A percentile compares a stretch with the other conserved stretches of the same genome.
These are phyloP conservation scores for Hemistola chrysoprasaria DNA, from an alignment of 2,888 invertebrate genomes.

Conservation along the genomic window DNA sequence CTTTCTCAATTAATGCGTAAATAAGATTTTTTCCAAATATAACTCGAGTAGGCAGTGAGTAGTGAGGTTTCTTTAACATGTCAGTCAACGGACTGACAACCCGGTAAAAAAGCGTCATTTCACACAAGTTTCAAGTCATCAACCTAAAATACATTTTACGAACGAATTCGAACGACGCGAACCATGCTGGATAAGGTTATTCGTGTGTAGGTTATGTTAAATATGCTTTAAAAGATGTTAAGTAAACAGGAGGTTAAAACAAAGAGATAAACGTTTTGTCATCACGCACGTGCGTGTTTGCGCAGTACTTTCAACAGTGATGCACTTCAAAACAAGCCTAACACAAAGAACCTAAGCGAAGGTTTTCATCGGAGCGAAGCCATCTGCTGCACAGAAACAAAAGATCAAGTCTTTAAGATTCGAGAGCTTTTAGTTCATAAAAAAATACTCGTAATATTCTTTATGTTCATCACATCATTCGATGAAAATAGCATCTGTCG, in stretches of 20 bases:
- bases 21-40: slow-evolving; percentile 49
- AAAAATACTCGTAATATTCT: slow-evolving; percentile 38
- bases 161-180: slow-evolving; percentile 15
- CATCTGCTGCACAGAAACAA: slow-evolving; percentile 32
- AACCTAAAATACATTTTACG: slow-evolving; percentile 36
- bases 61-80: slow-evolving; percentile 37
- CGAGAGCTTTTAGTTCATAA: slow-evolving; percentile 30
- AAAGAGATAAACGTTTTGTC: slow-evolving; percentile 58
- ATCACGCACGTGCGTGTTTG: slow-evolving; percentile 63
- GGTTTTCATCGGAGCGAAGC: slow-evolving; percentile 18
- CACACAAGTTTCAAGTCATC: slow-evolving; percentile 39
- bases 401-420: slow-evolving; percentile 33
- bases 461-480: slow-evolving; percentile 33
- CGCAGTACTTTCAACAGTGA: slow-evolving; percentile 38
- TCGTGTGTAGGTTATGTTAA: slow-evolving; percentile 6
- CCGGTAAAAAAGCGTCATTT: slow-evolving; percentile 46
- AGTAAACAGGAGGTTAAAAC: slow-evolving; percentile 50
- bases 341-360: slow-evolving; percentile 22
- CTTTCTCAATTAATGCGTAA: slow-evolving; percentile 41
- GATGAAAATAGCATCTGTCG: slow-evolving; percentile 49
- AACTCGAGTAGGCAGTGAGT: too few relatives aligned
- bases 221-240: slow-evolving; percentile 44
- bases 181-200: slow-evolving; percentile 4
- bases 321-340: slow-evolving; percentile 32
- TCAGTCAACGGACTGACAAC: slow-evolving; percentile 40